phyloP scores from a whole-genome alignment of 2,113 vertebrate species.

The Hepsetus odoe region DNA sequence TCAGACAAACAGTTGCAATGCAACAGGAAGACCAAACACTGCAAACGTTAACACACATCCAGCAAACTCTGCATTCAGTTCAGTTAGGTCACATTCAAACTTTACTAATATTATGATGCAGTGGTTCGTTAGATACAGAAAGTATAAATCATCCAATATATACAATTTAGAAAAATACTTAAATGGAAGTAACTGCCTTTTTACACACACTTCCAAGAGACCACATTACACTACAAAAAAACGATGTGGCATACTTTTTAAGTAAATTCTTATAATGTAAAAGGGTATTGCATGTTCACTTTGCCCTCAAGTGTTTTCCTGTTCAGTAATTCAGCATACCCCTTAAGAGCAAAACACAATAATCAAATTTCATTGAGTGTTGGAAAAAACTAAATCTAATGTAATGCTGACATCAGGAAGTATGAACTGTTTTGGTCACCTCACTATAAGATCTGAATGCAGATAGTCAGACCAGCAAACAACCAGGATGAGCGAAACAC shows the following conservation, averaged over 20 bases:
- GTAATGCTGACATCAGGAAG: neutral
- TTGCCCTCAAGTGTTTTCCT: too few species aligned
- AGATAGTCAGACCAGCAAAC: slow-evolving; percentile 8
- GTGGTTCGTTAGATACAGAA: neutral
- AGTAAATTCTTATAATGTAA: too few species aligned
- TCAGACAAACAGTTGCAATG: slow-evolving; percentile 61
- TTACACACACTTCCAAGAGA: neutral
- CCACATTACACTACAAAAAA: neutral
- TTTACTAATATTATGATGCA: neutral
- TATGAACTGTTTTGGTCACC: neutral
- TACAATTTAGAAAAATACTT: neutral
- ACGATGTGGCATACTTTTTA: too few species aligned
- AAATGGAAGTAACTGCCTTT: neutral
- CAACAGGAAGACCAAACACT: slow-evolving; percentile 64
- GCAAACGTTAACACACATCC: slow-evolving; percentile 58
- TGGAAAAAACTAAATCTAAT: too few species aligned
- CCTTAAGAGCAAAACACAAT: too few species aligned
- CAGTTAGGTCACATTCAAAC: neutral
- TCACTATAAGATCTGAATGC: slow-evolving; percentile 9
- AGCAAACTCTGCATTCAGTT: slow-evolving; percentile 71
- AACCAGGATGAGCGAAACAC: slow-evolving; percentile 6
- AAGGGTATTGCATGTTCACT: too few species aligned
- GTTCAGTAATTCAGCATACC: too few species aligned
- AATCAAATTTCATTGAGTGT: too few species aligned
- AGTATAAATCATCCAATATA: slow-evolving; percentile 4